Evolutionary conservation across 2,888 invertebrate genomes (phyloP).

Genomic region (Magallana nippona): DNA sequence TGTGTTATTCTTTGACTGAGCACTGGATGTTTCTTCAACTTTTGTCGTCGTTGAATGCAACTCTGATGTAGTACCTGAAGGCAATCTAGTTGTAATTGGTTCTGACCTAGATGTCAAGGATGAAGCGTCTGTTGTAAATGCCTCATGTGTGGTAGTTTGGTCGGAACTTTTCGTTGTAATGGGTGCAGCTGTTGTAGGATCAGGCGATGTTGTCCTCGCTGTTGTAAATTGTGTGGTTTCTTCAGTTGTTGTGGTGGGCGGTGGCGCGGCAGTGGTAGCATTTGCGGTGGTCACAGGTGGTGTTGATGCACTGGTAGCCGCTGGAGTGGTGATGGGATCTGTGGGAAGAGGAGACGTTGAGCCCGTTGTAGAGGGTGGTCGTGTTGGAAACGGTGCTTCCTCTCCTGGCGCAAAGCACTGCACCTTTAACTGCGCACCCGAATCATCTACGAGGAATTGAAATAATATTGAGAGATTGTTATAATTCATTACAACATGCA

Average conservation of each 20-base stretch:
- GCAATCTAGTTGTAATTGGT: background rate
- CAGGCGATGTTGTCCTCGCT: background rate
- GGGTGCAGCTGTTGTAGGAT: background rate
- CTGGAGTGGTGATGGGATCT: background rate
- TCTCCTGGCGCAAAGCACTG: conserved; percentile 1
- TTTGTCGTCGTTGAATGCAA: no score
- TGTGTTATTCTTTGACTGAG: background rate
- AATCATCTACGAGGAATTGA: background rate
- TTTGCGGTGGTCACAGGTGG: no score
- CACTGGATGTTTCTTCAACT: background rate
- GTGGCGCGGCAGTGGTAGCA: background rate
- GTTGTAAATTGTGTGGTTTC: conserved; percentile 15
- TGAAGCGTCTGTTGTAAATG: background rate
- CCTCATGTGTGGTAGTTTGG: no score
- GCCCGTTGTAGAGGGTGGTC: background rate
- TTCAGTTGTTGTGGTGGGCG: background rate
- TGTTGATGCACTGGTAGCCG: background rate
- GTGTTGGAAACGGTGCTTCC: background rate
- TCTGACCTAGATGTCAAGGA: background rate
- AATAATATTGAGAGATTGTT: background rate
- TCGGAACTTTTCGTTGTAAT: background rate
- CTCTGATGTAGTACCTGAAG: background rate
- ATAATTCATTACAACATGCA: no score
- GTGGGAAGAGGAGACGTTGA: background rate
- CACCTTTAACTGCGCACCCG: background rate